These are phyloP conservation scores for Drosophila malerkotliana DNA, from an alignment of 1,140 invertebrate genomes.

Conservation along the genomic window DNA sequence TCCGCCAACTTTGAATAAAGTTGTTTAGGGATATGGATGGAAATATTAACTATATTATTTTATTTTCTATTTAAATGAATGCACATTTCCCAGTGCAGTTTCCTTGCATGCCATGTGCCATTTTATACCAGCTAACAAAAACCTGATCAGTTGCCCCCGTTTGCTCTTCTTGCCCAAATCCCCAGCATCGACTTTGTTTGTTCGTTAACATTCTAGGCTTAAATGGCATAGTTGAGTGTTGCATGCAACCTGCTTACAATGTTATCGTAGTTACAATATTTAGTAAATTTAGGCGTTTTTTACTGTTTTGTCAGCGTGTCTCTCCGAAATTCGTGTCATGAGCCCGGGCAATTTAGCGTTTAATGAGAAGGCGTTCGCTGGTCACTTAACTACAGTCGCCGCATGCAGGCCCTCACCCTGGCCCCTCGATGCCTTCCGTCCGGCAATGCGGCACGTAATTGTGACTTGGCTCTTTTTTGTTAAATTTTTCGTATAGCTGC, in stretches of 20 bases:
- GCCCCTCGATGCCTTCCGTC: conserved; percentile 6
- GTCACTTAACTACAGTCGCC: conserved; percentile 65
- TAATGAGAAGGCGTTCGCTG: conserved; percentile 80
- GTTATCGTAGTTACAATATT: conserved; percentile 62
- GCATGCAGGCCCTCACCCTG: conserved; percentile 2
- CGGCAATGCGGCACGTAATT: conserved; percentile 49
- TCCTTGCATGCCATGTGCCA: conserved; percentile 45
- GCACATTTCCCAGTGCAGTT: conserved; percentile 17
- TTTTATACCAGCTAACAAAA: conserved; percentile 71
- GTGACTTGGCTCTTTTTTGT: conserved; percentile 69
- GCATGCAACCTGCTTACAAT: conserved; percentile 58
- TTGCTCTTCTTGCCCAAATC: background rate
- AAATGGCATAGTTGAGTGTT: conserved; percentile 62
- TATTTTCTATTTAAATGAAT: background rate
- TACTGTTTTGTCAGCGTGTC: conserved; percentile 37
- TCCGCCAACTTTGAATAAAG: too few species aligned
- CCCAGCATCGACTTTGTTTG: conserved; percentile 69
- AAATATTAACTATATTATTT: background rate
- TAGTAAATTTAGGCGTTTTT: conserved; percentile 56
- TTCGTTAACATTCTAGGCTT: conserved; percentile 69
- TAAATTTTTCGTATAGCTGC: conserved; percentile 50
- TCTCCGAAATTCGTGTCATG: conserved; percentile 72
- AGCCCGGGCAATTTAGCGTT: conserved; percentile 77
- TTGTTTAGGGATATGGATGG: too few species aligned
- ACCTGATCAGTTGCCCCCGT: conserved; percentile 13